These are phyloP conservation scores for Hestina assimilis DNA, from an alignment of 1,140 invertebrate species.

Conservation along the genomic window DNA sequence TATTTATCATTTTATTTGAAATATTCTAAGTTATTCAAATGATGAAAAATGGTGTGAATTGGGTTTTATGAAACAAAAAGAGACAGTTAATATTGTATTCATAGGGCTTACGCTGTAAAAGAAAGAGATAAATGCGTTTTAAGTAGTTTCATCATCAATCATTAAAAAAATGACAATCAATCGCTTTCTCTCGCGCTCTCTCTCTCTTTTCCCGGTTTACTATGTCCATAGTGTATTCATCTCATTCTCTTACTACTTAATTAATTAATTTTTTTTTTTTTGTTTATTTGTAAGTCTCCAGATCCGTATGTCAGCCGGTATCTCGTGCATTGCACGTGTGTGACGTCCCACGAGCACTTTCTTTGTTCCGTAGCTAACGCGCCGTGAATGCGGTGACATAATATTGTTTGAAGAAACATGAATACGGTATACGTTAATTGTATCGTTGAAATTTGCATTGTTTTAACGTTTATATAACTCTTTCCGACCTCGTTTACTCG, in stretches of 20 bases:
- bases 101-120: too few species aligned
- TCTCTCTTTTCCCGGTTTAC: not conserved
- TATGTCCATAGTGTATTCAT: too few species aligned
- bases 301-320: conserved; percentile 19
- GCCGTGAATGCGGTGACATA: conserved; percentile 15
- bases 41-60: too few species aligned
- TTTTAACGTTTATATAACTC: not conserved
- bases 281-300: not conserved
- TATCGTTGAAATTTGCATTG: not conserved
- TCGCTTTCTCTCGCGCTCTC: not conserved
- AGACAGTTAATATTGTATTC: too few species aligned
- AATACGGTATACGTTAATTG: not conserved
- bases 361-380: conserved; percentile 16
- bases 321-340: conserved; percentile 26
- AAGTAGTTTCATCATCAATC: too few species aligned
- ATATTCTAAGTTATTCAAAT: too few species aligned
- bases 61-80: too few species aligned
- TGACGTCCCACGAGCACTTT: conserved; percentile 17
- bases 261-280: not conserved
- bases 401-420: not conserved
- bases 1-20: too few species aligned
- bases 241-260: too few species aligned
- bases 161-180: not conserved
- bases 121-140: too few species aligned
- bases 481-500: not conserved